Conservation (phyloP, 1,140 invertebrate species). For the Scaptomyza pallida region DNA sequence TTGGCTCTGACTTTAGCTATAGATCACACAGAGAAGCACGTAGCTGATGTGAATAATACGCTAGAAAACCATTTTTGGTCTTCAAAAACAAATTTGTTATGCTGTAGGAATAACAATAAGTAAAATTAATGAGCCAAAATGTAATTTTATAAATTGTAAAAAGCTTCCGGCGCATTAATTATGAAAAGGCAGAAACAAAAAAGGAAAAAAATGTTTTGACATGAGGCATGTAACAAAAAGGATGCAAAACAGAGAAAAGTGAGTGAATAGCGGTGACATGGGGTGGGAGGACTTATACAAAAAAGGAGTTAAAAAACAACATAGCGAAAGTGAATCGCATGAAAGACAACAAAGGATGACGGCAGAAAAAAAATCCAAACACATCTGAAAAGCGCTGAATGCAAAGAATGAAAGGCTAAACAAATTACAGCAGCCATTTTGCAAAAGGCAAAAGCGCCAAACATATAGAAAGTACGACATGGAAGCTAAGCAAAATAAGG, state of each 20-base stretch:
- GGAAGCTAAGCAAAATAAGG: conserved; percentile 48
- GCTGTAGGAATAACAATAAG: conserved; percentile 61
- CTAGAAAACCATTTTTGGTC: conserved; percentile 61
- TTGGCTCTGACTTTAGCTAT: conserved; percentile 57
- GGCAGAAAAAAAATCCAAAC: background rate
- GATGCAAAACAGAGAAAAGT: conserved; percentile 35
- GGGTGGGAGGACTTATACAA: conserved; percentile 6
- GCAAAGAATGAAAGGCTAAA: conserved; percentile 61
- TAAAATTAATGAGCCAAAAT: conserved; percentile 80
- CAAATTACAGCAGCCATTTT: conserved; percentile 81
- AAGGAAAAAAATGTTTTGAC: conserved; percentile 40
- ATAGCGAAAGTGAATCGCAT: conserved; percentile 62
- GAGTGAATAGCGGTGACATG: conserved; percentile 18
- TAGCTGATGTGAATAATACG: conserved; percentile 50
- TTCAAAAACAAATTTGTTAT: conserved; percentile 69
- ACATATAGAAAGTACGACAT: conserved; percentile 18
- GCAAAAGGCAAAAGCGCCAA: conserved; percentile 36
- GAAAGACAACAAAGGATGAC: conserved; percentile 46
- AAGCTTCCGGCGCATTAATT: conserved; percentile 74
- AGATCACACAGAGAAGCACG: conserved; percentile 45
- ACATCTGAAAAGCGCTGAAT: conserved; percentile 34
- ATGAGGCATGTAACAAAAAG: conserved; percentile 27
- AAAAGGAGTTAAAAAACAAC: conserved; percentile 15
- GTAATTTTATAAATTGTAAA: conserved; percentile 81
- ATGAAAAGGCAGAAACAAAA: conserved; percentile 46